Percentiles rank a stretch among this genome's conserved stretches.
Evolutionary conservation across 2,888 invertebrate genomes (phyloP).

Genomic region (Mallateleia sp.): DNA sequence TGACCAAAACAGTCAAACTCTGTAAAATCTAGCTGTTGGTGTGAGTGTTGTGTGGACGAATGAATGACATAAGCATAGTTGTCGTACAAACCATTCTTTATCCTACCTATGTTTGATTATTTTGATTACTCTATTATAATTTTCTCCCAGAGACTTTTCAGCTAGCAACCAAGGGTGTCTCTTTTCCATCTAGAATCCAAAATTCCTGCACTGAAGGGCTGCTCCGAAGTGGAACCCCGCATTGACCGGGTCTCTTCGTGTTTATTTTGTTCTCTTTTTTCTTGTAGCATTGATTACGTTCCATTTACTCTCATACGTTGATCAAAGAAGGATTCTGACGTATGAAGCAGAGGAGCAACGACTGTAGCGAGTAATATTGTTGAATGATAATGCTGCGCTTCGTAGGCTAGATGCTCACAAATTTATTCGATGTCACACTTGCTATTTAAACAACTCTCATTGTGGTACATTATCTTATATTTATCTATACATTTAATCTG

Average conservation of each 20-base stretch:
- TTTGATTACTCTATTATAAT: too few species aligned
- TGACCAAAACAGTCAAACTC: too few species aligned
- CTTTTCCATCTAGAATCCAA: neutral
- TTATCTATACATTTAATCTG: too few species aligned
- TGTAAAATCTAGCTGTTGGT: conserved; percentile 78
- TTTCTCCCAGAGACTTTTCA: conserved; percentile 82
- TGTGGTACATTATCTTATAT: too few species aligned
- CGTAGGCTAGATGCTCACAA: conserved; percentile 77
- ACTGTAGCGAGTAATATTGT: conserved; percentile 79
- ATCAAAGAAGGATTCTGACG: conserved; percentile 18
- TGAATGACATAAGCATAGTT: conserved; percentile 80
- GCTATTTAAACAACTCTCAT: conserved; percentile 81
- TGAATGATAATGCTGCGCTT: conserved; percentile 81
- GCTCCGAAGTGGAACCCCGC: too few species aligned
- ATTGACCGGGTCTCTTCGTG: conserved; percentile 34
- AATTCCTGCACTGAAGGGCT: too few species aligned
- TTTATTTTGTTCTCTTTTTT: conserved; percentile 41
- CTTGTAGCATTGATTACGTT: too few species aligned
- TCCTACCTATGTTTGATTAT: too few species aligned
- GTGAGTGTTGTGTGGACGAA: conserved; percentile 86
- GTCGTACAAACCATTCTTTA: conserved; percentile 80
- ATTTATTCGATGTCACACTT: conserved; percentile 65
- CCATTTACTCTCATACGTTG: too few species aligned
- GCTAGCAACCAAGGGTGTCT: conserved; percentile 76
- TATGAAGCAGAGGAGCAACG: conserved; percentile 35